Base-by-base conservation (phyloP, 2,113 vertebrate genomes). In the Pseudorasbora parva region DNA sequence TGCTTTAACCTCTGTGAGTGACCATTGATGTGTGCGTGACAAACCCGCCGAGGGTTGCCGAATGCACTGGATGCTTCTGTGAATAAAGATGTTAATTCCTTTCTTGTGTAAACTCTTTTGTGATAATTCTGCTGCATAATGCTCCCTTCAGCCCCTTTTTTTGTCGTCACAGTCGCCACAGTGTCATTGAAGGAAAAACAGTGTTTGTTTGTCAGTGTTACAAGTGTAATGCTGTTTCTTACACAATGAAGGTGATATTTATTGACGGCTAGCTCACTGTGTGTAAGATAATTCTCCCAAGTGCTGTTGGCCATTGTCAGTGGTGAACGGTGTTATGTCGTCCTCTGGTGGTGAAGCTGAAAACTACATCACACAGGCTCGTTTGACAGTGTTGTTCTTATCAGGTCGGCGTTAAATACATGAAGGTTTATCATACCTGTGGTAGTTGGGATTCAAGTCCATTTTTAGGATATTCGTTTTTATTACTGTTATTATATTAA, bases 31-130 rank as follows among this genome's bases (percentile, higher is more conserved):
- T 89, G 75, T 64, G 68, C 45, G 62, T 88, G 83, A 79, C 19
- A 56, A 84, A 84, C 85, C 83, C 66, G 30, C 66, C n/a, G 14
- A 41, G 59, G 82, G 49, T 30, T 87, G 83, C 72, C 5, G 68
- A 72, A 89, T 90, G 91, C 91, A 87, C 90, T 75, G 90, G 90
- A 78, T 92, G 91, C 87, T 84, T 88, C 92, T 89, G 51, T 60
- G 81, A 84, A 27, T 43, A 75, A 30, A 45, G 10, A 37, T 27
- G 78, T 69, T 27, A 57, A 83, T 79, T 87, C 59, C 43, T 15
- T 72, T 77, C n/a, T 82, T 23, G 62, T 78, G 33, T 23, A 81
- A 78, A 11, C 37, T 37, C 43, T 68, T 64, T 69, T 71, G 78
- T 59, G 27, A 62, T 75, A 49, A 78, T 57, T 76, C 49, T 25